Base-by-base conservation (phyloP, 2,888 invertebrate genomes). In the Lydus trimaculatus region DNA sequence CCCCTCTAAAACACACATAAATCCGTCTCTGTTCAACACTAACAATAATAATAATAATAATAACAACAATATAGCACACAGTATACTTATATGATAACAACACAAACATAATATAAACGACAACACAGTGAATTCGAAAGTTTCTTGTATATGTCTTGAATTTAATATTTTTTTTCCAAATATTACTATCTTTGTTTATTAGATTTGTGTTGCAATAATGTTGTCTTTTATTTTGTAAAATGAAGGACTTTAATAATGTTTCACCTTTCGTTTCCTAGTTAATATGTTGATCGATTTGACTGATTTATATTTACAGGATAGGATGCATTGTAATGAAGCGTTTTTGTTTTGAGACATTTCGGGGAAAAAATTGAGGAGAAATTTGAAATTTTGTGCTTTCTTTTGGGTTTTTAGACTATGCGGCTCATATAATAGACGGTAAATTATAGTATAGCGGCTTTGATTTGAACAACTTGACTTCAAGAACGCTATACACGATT, bases 191-290 rank as follows among this genome's bases (percentile, higher is more conserved):
- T 43, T n/a, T 43, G n/a, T 43, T 43, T n/a, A 43, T 6, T 7
- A 2, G n/a, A 17, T 43, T 6, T 4, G n/a, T 4, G 17, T 17
- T n/a, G n/a, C 11, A 17, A 43, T 43, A n/a, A 17, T 43, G 43
- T 17, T 43, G 17, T 43, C 43, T n/a, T 17, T 17, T 17, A 7
- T 6, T 43, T n/a, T 43, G 13, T 9, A 13, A 17, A 43, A 43
- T 43, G 43, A 43, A 43, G 43, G 43, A 43, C 43, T 43, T n/a
- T 43, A 43, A 8, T 43, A 43, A 43, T 43, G 43, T 43, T n/a
- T n/a, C 43, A 8, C 43, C 43, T 43, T 43, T 43, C 43, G 43
- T 43, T 43, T 43, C 43, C 43, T 43, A 43, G n/a, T 43, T 43
- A 33, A 33, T 11, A 33, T 15, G 13, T 17, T 43, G 17, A 7